Conservation (phyloP, 2,888 invertebrate genomes). For the Prosopocoilus inquinatus region DNA sequence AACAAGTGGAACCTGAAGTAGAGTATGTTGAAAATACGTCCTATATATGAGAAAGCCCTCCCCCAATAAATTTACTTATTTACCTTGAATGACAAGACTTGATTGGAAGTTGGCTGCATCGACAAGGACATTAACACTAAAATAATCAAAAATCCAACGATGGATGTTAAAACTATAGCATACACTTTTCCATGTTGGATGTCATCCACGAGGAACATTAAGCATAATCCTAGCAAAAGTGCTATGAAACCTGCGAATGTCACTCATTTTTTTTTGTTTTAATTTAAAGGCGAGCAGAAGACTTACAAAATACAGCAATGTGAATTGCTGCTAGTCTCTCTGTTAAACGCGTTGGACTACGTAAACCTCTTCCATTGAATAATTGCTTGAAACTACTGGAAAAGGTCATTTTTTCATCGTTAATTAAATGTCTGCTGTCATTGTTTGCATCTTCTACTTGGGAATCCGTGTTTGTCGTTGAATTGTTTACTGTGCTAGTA, state of each 20-base stretch:
- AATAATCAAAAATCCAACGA: conserved; percentile 37
- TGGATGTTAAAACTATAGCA: conserved; percentile 41
- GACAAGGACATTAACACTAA: conserved; percentile 56
- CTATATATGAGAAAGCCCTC: background rate
- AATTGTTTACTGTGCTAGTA: too few species aligned
- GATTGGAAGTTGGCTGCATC: conserved; percentile 62
- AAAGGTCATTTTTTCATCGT: background rate
- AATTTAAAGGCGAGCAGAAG: background rate
- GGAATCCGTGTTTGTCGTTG: too few species aligned
- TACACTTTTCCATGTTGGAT: conserved; percentile 45
- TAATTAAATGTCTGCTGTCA: background rate
- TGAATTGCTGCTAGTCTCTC: conserved; percentile 51
- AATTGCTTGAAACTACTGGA: background rate
- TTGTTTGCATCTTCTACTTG: background rate
- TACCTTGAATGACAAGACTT: conserved; percentile 64
- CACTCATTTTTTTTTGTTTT: background rate
- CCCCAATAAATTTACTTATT: conserved; percentile 15
- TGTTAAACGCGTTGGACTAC: conserved; percentile 53
- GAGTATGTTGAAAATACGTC: background rate
- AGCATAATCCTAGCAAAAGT: conserved; percentile 43
- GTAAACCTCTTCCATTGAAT: background rate
- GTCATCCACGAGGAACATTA: conserved; percentile 38
- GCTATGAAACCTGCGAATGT: conserved; percentile 8
- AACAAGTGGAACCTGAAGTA: conserved; percentile 74
- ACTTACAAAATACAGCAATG: conserved; percentile 55